Evolutionary conservation across 2,888 invertebrate species (phyloP), one percentile per base, ranked within the genome.

Genomic region (Agrotis puta): DNA sequence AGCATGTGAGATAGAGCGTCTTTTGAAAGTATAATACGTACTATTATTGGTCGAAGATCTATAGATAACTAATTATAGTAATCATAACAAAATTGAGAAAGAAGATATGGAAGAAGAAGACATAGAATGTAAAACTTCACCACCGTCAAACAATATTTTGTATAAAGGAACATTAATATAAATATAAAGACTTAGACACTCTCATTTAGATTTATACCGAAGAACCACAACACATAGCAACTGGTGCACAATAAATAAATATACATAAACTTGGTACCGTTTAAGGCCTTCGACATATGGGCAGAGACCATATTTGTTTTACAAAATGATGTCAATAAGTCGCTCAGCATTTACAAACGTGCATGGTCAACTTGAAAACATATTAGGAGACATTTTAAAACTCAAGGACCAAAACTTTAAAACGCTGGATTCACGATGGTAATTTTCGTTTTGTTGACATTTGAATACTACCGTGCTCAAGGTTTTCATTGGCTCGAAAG

Each of bases 321-420:
- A 18, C 20, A 7, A 51, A 39, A 62, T 39, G 33, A 61, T 61
- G 14, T 61, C 69, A 61, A 24, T 54, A 67, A 33, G 13, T 61
- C 54, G 48, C 24, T 33, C 43, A 39, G 47, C n/a, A 43, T 24
- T 20, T 65, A 57, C 11, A 18, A 54, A 43, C 2, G 16, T 22
- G 1, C 18, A 24, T 47, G 50, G 24, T 50, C 56, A 39, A 39
- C 24, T 73, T 57, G 7, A 5, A 73, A 39, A 18, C 16, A 57
- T 9, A 24, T 58, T 51, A 39, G 47, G 43, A 4, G n/a, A 50
- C 20, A 45, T 48, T 54, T 74, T 65, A 45, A 43, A 74, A 67
- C 59, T 48, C 54, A 3, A 22, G 22, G 22, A 53, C 1, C 24
- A 24, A 22, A 24, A 0, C 20, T 53, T 53, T 7, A n/a, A 22